Percentiles rank a stretch among this genome's conserved stretches.
Conservation (phyloP, 2,797 vertebrate genomes). For the Xenentodon cancila region DNA sequence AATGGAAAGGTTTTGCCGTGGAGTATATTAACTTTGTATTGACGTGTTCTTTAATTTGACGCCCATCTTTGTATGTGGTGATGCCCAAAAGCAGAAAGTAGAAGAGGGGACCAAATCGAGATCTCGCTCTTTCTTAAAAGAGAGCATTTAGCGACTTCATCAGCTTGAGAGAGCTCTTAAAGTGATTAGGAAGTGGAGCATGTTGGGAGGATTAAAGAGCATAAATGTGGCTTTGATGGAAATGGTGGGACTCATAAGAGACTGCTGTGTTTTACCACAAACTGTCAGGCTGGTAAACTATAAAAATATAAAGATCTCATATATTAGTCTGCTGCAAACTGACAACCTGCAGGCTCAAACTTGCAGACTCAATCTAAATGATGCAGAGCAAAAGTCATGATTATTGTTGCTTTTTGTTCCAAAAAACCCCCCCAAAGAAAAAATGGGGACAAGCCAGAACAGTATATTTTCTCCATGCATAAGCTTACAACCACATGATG, state of each 20-base stretch:
- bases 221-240: conserved; percentile 31
- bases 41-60: not conserved
- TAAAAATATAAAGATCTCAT: conserved; percentile 20
- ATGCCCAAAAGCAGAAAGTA: conserved; percentile 3
- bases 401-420: too few relatives aligned
- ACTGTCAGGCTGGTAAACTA: conserved; percentile 24
- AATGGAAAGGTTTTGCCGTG: not conserved
- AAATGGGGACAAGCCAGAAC: too few relatives aligned
- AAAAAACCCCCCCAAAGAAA: too few relatives aligned
- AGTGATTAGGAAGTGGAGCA: conserved; percentile 7
- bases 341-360: not conserved
- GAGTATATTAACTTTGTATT: not conserved
- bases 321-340: conserved; percentile 7
- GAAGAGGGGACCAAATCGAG: not conserved
- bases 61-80: not conserved
- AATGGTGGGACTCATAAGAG: conserved; percentile 14
- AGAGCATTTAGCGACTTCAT: conserved; percentile 3
- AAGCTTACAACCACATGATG: too few relatives aligned
- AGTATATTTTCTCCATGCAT: too few relatives aligned
- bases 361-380: not conserved
- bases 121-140: conserved; percentile 4
- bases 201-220: conserved; percentile 22
- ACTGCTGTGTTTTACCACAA: conserved; percentile 37
- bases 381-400: too few relatives aligned
- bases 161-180: not conserved